Base-by-base conservation (phyloP, 2,113 vertebrate genomes). In the Pao palembangensis region DNA sequence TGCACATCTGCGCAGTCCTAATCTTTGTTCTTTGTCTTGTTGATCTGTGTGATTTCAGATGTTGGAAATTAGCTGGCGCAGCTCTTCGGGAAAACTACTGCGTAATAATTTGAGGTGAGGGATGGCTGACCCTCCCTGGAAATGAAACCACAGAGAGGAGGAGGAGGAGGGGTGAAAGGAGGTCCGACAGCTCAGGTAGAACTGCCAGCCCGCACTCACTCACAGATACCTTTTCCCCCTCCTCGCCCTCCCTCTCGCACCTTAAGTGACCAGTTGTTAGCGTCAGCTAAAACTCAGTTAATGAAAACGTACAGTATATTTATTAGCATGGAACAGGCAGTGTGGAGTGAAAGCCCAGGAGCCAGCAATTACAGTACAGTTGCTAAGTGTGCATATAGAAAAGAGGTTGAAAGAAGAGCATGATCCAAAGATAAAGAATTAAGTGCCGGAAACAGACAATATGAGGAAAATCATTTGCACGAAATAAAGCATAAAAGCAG, bases 301-400 rank as follows among this genome's bases (percentile, higher is more conserved):
- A 89, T 82, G 79, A 84, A 86, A 80, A 76, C 69, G 77, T 72
- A 77, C 81, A 82, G 77, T 72, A 77, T 81, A 82, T 89, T 85
- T 83, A 88, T 76, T 71, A 79, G 81, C 18, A 64, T 61, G 71
- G 31, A 57, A 57, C 31, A 59, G 58, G 61, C 19, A n/a, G 52
- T 31, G 57, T 61, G 61, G 64, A 58, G 73, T 48, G 55, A 46
- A n/a, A 71, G 46, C 66, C 64, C 61, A 59, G 55, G 70, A 80
- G 53, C 57, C 49, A 64, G 69, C 55, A 64, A 47, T 61, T 70
- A 69, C 78, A 79, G 72, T 51, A 72, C 38, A 74, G 61, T 38
- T 34, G 63, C 44, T 19, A 76, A 77, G 50, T 62, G 42, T 76
- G 55, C 55, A 78, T 49, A 50, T 47, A 0, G 48, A 38, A 61